Base-by-base conservation (phyloP, 2,797 vertebrate species). In the Esox lucius region DNA sequence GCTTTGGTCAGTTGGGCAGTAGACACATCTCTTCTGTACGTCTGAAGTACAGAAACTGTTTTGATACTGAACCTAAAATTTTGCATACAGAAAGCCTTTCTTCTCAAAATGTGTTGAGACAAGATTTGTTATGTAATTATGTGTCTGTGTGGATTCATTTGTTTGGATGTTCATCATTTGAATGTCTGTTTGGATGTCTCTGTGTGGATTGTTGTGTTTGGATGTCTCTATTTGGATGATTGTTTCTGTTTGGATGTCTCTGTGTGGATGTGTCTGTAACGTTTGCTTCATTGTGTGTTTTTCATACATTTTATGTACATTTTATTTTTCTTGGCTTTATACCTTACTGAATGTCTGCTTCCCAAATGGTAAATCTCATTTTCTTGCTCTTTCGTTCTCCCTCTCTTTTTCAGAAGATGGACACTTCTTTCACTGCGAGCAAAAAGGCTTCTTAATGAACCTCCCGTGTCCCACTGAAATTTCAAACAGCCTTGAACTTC, bases 401-500 rank as follows among this genome's bases (percentile, higher is more conserved):
- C 73, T 83, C 35, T 35, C 74, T 68, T 71, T 83, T 72, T 67
- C 69, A 79, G 77, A 76, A 83, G 78, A 87, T 48, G 39, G 77
- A 81, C 77, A 76, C 71, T 11, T 84, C 76, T 84, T 81, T 85
- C 88, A 74, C 62, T 56, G 12, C n/a, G 11, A 53, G 75, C 22
- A 65, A 72, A 86, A 84, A 72, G 78, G 33, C 75, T 75, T 76
- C 78, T 84, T 88, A 88, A 93, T 87, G 80, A 92, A 91, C 79
- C 80, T 83, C 80, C 77, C 76, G 74, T 74, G 87, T 83, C 79
- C 78, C 48, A 35, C 68, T 73, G 76, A 86, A 88, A 86, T 87
- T 83, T 87, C 74, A 49, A 88, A 83, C 84, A 81, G 80, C 87
- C 86, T 88, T 89, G 84, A 91, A 90, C 85, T 86, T 82, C 83